These are phyloP conservation scores for Zingel zingel DNA, from an alignment of 2,113 vertebrate species.

Conservation along the genomic window DNA sequence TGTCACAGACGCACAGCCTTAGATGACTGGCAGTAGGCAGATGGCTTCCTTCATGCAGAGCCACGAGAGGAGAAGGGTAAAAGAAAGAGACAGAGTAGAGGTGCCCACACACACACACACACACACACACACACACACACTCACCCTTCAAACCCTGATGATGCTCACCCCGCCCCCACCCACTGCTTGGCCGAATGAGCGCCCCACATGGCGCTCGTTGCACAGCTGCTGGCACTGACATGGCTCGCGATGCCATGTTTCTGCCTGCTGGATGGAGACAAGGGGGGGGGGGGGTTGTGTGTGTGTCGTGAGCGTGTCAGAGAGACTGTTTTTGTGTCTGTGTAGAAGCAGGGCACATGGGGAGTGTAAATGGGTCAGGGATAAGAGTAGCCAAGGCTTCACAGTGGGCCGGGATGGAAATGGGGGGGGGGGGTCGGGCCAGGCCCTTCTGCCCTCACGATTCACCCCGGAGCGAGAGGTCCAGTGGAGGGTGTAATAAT, in stretches of 20 bases:
- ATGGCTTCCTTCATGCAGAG: conserved; percentile 66
- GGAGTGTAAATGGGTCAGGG: conserved; percentile 76
- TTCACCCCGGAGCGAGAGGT: conserved; percentile 66
- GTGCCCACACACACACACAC: conserved; percentile 39
- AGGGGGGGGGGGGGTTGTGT: conserved; percentile 6
- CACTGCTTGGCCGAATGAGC: conserved; percentile 57
- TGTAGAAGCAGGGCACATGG: conserved; percentile 47
- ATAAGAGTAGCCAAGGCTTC: conserved; percentile 69
- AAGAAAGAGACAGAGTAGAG: conserved; percentile 59
- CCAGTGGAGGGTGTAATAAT: conserved; percentile 79
- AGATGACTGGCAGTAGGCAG: conserved; percentile 72
- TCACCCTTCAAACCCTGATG: conserved; percentile 42
- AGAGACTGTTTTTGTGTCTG: conserved; percentile 42
- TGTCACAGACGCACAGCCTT: conserved; percentile 61
- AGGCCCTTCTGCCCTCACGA: conserved; percentile 41
- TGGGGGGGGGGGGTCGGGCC: conserved; percentile 41
- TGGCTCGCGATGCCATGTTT: conserved; percentile 72
- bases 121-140: neutral
- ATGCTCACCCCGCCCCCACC: conserved; percentile 33
- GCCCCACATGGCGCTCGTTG: conserved; percentile 64
- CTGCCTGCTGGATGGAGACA: conserved; percentile 61
- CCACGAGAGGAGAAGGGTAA: conserved; percentile 43
- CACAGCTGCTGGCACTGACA: conserved; percentile 74
- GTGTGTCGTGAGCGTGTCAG: conserved; percentile 28
- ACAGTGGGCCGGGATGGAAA: conserved; percentile 47